Evolutionary conservation across 2,113 vertebrate species (phyloP), one percentile per base, ranked within the genome.

Genomic region (Myotis brandtii): DNA sequence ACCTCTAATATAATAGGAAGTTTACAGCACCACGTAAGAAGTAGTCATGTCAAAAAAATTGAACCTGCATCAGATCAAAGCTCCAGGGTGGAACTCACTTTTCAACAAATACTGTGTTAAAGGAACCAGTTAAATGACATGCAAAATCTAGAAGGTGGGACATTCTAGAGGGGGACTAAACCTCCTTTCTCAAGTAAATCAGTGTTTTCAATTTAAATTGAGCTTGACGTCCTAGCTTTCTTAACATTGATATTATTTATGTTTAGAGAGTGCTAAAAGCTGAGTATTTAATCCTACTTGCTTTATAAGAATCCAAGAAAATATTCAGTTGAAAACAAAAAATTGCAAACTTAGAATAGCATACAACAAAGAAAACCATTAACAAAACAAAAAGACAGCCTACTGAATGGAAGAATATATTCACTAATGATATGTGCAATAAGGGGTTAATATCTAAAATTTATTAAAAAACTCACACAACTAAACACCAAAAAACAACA

Each of bases 121-220:
- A 90, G 56, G 23, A 64, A 64, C 17, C 94, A 75, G 48, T 83
- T 92, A 75, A 92, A 40, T 83, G 46, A 37, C 18, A 59, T 70
- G 66, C 70, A 62, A 20, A 77, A 46, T 73, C 62, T 34, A 89
- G 7, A 62, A 12, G 43, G 6, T 79, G n/a, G n/a, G 23, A 18
- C 59, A 50, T 89, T 93, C 40, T 88, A 0, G 37, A 54, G 43
- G n/a, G 43, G 20, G 14, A 32, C 77, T 46, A 48, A 32, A 37
- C 34, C 18, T 46, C 12, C 21, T 50, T 77, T 85, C 34, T 81
- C 34, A 86, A 46, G 62, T 21, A 92, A 67, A 80, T 69, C 13
- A 52, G 11, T 69, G 4, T 69, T 85, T 94, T 76, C 34, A n/a
- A 75, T 37, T 75, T 66, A 87, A 89, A 40, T 92, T 91, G 70